Base-by-base conservation (phyloP, 64 coral and sea anemone species). In the Astreopora myriophthalma region DNA sequence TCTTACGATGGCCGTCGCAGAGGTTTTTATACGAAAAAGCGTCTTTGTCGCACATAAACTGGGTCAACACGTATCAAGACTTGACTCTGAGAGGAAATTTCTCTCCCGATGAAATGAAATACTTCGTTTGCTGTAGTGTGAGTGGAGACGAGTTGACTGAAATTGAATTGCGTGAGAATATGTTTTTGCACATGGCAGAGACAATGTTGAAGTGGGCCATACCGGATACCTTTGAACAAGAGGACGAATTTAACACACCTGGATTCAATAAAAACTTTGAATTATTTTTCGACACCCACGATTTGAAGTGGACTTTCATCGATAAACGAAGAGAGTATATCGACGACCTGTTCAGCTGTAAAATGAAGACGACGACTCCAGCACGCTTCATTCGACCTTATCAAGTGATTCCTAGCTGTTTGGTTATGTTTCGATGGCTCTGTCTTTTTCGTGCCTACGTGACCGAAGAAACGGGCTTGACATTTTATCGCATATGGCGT, bases 51-150 rank as follows among this genome's bases (percentile, higher is more conserved):
- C 78, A 94, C 79, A 34, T 90, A 34, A 95, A 98, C 67, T 95
- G 89, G 92, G 44, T 86, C 8, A 94, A 62, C 49, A 90, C 83
- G 39, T 98, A 98, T 63, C 92, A 98, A 67, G 93, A 95, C 79
- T 92, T 95, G 36, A 73, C 86, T 31, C 58, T 85, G 3, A 76
- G 93, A 58, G 96, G 96, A 17, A 95, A 98, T 31, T 98, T 86
- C 55, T 95, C 96, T 42, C 92, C 96, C 32, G 96, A 98, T 77
- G 94, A 98, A n/a, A 95, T 95, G 96, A 98, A 95, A 91, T 98
- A 98, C 37, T 89, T 98, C 42, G 85, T 98, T 86, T 95, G 66
- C 34, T 95, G 96, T 80, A 64, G 69, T 89, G 85, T 95, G 42
- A 70, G 86, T 22, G 96, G 95, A 30, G 89, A 95, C 10, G 90